Percentiles rank a stretch among this genome's conserved stretches.
phyloP scores from a whole-genome alignment of 23 tunicate genomes.

The Halocynthia aurantium region DNA sequence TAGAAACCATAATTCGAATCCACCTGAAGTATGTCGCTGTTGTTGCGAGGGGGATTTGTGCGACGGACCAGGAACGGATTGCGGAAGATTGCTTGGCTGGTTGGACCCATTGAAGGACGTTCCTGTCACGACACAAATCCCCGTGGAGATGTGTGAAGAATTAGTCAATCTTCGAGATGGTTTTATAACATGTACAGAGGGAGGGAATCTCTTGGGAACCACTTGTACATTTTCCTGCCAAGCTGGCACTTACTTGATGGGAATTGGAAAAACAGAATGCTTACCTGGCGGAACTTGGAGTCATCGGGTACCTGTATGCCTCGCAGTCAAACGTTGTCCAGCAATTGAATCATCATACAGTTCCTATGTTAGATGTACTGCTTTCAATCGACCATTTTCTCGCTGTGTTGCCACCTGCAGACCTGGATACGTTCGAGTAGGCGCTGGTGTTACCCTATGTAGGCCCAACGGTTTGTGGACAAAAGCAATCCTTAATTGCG shows the following conservation, averaged over 20 bases:
- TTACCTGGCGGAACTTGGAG: constrained; percentile 48
- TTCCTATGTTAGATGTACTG: constrained; percentile 30
- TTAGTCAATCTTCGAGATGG: constrained; percentile 11
- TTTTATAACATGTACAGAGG: constrained; percentile 22
- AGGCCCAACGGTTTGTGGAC: constrained; percentile 29
- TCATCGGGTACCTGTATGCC: constrained; percentile 24
- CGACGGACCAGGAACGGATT: constrained; percentile 56
- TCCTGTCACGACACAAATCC: constrained; percentile 1
- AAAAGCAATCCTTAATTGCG: not conserved
- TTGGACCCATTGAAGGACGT: constrained; percentile 23
- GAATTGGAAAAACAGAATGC: constrained; percentile 23
- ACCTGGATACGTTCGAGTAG: constrained; percentile 26
- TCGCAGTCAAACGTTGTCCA: constrained; percentile 14
- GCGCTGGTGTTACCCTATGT: constrained; percentile 8
- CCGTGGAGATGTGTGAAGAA: constrained; percentile 4
- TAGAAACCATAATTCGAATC: constrained; percentile 30
- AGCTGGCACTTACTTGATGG: constrained; percentile 24
- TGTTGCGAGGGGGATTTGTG: constrained; percentile 78
- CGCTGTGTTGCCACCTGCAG: constrained; percentile 21
- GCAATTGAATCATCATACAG: constrained; percentile 12
- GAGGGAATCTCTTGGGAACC: constrained; percentile 35
- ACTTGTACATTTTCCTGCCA: constrained; percentile 30
- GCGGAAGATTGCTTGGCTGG: constrained; percentile 70
- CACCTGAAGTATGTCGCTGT: constrained; percentile 75
- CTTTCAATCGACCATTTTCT: constrained; percentile 16